phyloP scores from a whole-genome alignment of 2,797 vertebrate genomes.

The Chaetophractus vellerosus region DNA sequence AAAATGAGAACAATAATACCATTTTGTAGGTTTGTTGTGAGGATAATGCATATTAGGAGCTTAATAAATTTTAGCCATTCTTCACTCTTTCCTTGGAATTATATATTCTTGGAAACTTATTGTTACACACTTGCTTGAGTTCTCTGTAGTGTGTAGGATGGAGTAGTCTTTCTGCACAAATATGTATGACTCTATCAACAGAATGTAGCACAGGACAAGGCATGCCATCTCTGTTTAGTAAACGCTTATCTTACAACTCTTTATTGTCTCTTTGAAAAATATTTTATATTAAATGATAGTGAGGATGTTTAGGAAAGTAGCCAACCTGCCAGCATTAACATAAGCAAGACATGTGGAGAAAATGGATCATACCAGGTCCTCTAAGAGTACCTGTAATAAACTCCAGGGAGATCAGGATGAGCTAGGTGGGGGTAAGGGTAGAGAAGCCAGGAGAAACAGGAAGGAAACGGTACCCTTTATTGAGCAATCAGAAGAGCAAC shows the following conservation, averaged over 20 bases:
- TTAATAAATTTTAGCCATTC: not conserved
- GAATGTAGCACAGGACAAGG: not conserved
- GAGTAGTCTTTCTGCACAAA: not conserved
- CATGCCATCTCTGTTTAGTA: not conserved
- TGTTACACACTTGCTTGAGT: not conserved
- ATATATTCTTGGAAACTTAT: not conserved
- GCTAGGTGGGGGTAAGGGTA: not conserved
- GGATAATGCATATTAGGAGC: not conserved
- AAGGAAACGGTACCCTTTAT: not conserved
- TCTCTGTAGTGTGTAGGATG: not conserved
- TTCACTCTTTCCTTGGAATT: not conserved
- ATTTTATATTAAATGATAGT: conserved; percentile 32
- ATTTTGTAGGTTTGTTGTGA: not conserved
- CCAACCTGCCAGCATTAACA: not conserved
- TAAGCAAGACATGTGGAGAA: not conserved
- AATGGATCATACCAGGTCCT: not conserved
- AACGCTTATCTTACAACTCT: not conserved
- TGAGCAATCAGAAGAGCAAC: not conserved
- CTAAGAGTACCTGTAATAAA: not conserved
- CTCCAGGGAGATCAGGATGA: not conserved
- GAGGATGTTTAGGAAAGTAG: not conserved
- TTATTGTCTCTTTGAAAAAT: not conserved
- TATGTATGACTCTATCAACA: not conserved
- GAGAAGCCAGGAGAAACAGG: not conserved
- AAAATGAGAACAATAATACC: not conserved